Conservation (phyloP, 2,888 invertebrate genomes). For the Microctonus aethiopoides region DNA sequence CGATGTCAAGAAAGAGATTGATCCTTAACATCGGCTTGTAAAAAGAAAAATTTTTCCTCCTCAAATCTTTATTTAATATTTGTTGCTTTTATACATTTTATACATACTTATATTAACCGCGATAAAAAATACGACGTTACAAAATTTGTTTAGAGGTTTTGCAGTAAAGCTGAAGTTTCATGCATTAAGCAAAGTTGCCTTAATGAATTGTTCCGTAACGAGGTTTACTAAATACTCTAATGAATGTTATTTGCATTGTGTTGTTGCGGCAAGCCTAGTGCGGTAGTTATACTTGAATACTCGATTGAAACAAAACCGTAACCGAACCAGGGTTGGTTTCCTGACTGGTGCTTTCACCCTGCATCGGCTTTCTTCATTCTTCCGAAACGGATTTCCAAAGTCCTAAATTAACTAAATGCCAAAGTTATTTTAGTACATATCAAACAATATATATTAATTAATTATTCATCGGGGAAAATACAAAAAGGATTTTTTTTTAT, state of each 20-base stretch:
- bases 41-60: not conserved
- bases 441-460: too few relatives aligned
- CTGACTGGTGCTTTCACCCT: constrained; percentile 2
- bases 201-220: constrained; percentile 48
- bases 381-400: constrained; percentile 1
- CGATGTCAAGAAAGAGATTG: not conserved
- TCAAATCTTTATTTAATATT: too few relatives aligned
- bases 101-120: too few relatives aligned
- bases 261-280: not conserved
- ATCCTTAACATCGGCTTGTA: too few relatives aligned
- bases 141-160: not conserved
- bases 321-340: constrained; percentile 1
- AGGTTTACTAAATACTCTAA: constrained; percentile 50
- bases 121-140: not conserved
- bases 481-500: too few relatives aligned
- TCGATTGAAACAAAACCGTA: constrained; percentile 31
- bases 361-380: not conserved
- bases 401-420: not conserved
- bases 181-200: constrained; percentile 35
- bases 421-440: not conserved
- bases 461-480: too few relatives aligned
- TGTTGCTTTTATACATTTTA: too few relatives aligned
- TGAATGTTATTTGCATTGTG: constrained; percentile 44
- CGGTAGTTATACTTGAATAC: not conserved
- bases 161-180: not conserved